phyloP scores from a whole-genome alignment of 2,797 vertebrate species.

The Telmatherina bonti region DNA sequence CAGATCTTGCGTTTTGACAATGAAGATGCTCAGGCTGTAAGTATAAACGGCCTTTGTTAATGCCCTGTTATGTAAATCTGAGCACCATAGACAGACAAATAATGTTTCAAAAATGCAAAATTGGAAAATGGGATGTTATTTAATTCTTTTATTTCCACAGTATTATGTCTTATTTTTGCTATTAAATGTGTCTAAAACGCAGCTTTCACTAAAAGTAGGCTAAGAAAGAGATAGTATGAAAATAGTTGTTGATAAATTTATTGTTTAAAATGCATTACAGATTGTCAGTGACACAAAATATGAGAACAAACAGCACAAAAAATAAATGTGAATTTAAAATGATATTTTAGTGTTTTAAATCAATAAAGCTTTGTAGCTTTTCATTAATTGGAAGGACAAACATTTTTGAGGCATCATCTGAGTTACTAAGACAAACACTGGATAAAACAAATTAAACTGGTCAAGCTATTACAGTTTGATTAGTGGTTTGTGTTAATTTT shows the following conservation, averaged over 20 bases:
- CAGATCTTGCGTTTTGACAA: constrained; percentile 90
- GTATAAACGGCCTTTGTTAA: constrained; percentile 57
- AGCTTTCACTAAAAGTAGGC: background rate
- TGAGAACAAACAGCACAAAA: background rate
- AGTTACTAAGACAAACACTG: no score
- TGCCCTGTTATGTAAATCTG: background rate
- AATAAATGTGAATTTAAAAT: no score
- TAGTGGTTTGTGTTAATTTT: no score
- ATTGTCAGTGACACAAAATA: background rate
- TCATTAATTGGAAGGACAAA: no score
- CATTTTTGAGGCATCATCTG: no score
- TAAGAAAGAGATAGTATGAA: background rate
- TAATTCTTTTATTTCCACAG: background rate
- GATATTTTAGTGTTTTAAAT: no score
- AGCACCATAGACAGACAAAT: background rate
- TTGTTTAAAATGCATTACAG: background rate
- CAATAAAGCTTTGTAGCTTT: background rate
- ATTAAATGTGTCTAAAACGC: background rate
- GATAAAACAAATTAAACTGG: no score
- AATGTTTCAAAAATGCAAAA: background rate
- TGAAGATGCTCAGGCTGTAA: constrained; percentile 92
- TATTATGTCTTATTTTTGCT: background rate
- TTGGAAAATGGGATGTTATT: background rate
- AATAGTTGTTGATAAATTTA: background rate
- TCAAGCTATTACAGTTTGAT: no score